These are phyloP conservation scores for Hemiprocne comata DNA, from an alignment of 2,113 vertebrate genomes.

Conservation along the genomic window DNA sequence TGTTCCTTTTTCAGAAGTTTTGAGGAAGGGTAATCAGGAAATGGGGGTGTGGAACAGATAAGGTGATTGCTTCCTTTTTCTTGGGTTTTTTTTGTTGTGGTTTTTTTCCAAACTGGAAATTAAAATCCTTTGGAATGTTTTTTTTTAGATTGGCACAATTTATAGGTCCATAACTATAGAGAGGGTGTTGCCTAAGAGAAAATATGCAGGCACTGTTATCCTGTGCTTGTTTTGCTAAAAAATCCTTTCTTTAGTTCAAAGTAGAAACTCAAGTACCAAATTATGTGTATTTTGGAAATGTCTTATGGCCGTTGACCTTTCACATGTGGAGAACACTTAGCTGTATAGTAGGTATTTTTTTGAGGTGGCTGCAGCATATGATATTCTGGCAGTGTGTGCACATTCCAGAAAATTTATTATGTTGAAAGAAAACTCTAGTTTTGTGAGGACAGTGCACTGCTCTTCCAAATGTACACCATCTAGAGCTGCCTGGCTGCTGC, in stretches of 20 bases:
- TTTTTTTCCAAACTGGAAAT: not conserved
- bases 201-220: not conserved
- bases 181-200: not conserved
- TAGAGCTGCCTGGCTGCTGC: not conserved
- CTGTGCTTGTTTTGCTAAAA: not conserved
- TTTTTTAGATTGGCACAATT: not conserved
- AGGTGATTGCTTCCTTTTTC: not conserved
- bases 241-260: not conserved
- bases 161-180: not conserved
- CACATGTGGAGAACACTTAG: not conserved
- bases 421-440: not conserved
- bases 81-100: not conserved
- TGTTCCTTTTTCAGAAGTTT: not conserved
- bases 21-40: not conserved
- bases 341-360: not conserved
- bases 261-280: not conserved
- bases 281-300: not conserved
- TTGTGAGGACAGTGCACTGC: not conserved
- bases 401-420: not conserved
- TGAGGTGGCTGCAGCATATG: not conserved
- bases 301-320: not conserved
- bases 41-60: not conserved
- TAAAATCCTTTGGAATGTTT: not conserved
- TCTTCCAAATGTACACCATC: not conserved
- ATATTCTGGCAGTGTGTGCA: not conserved